A percentile compares a stretch with the other conserved stretches of the same genome.
phyloP scores from a whole-genome alignment of 2,113 vertebrate species.

The Plecotus auritus region DNA sequence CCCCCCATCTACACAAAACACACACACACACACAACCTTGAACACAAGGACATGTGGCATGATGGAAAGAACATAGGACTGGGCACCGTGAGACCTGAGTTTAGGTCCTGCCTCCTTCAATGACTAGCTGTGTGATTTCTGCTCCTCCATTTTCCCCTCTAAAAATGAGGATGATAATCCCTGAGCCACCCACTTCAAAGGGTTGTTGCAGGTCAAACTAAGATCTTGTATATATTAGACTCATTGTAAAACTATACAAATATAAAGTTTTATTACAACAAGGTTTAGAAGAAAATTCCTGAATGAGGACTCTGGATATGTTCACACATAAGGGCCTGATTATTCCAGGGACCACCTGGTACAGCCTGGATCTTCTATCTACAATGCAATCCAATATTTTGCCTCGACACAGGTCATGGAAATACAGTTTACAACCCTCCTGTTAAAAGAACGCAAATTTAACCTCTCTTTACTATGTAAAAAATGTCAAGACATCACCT shows the following conservation, averaged over 20 bases:
- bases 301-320: background rate
- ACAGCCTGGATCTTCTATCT: background rate
- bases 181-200: background rate
- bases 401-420: background rate
- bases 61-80: background rate
- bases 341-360: background rate
- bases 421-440: background rate
- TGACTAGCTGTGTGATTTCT: background rate
- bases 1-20: background rate
- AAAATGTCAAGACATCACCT: slow-evolving; percentile 11
- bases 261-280: background rate
- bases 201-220: background rate
- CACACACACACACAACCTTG: background rate
- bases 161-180: background rate
- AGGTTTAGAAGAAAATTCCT: background rate
- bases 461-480: background rate
- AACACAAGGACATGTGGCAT: background rate
- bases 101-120: background rate
- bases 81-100: background rate
- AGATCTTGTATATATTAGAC: background rate
- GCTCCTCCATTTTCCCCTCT: background rate
- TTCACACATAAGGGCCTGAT: background rate
- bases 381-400: background rate
- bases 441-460: background rate
- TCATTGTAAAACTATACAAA: background rate